Base-by-base conservation (phyloP, 2,113 vertebrate genomes). In the Oenanthe melanoleuca region DNA sequence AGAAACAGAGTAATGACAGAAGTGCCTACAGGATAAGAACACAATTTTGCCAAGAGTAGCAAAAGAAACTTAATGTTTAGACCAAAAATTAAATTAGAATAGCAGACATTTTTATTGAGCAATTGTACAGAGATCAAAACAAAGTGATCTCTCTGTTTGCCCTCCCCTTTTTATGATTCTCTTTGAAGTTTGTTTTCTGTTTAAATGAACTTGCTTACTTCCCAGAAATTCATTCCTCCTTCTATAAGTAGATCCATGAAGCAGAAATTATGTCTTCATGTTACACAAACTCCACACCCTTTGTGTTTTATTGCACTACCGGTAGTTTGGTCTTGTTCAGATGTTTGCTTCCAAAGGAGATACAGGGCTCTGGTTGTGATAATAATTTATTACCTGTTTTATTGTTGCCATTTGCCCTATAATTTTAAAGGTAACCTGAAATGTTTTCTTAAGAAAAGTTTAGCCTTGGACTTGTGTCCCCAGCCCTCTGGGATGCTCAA, bases 141-240 rank as follows among this genome's bases (percentile, higher is more conserved):
- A 33, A 92, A 84, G 80, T 84, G 25, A 88, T 74, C 56, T 80
- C 88, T 92, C 23, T 29, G 9, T 82, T 88, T 90, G 18, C 49
- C 26, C 65, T 61, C 55, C 45, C n/a, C 21, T n/a, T 89, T 95
- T 87, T 95, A 91, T 95, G 4, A 81, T 74, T 95, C 87, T 84
- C 86, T 94, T 95, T 95, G 79, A 86, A 88, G 79, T 92, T 92
- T 90, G 61, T 92, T 94, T 92, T 93, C 73, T 89, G 34, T 95
- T 93, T 93, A 89, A 90, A 92, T 25, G 11, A 94, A 96, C 88
- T 87, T 96, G 90, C 86, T 97, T 97, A 90, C 89, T 80, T 92
- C 95, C 93, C 85, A 95, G 93, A 97, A 97, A 80, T 88, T 47
- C 49, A 95, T 97, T 97, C 95, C 95, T 95, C 97, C 97, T 97